phyloP scores from a whole-genome alignment of 2,113 vertebrate species.

The Microcebus tavaratra region DNA sequence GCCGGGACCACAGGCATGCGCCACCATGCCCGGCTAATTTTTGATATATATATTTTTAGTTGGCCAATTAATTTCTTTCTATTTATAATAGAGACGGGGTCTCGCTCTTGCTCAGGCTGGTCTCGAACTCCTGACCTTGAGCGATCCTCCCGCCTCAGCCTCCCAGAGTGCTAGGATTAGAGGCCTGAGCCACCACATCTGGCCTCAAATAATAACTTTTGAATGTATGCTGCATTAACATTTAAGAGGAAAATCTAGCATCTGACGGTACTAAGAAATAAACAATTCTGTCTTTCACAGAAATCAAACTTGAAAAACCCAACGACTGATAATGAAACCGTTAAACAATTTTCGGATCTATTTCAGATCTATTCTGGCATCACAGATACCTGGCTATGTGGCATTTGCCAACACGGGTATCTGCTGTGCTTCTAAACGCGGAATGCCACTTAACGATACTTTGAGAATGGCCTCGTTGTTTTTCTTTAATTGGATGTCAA shows the following conservation, averaged over 20 bases:
- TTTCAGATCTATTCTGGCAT: background rate
- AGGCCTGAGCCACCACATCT: too few species aligned
- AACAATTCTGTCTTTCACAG: background rate
- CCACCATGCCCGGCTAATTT: too few species aligned
- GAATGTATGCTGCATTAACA: background rate
- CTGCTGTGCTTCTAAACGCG: background rate
- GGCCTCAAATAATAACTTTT: background rate
- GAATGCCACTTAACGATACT: background rate
- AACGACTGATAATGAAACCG: background rate
- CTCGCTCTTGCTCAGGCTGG: too few species aligned
- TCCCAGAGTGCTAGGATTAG: too few species aligned
- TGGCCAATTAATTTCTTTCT: too few species aligned
- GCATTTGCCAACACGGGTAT: background rate
- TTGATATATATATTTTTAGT: too few species aligned
- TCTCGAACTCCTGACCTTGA: too few species aligned
- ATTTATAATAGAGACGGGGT: too few species aligned
- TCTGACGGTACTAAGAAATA: background rate
- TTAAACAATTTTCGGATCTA: background rate
- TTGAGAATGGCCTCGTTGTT: background rate
- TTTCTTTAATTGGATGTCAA: background rate
- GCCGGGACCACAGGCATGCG: too few species aligned
- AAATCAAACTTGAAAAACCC: background rate
- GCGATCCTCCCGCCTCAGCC: too few species aligned
- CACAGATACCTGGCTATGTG: background rate
- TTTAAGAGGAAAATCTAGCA: background rate